Evolutionary conservation across 2,797 vertebrate species (phyloP).

Genomic region (Microchirus variegatus): DNA sequence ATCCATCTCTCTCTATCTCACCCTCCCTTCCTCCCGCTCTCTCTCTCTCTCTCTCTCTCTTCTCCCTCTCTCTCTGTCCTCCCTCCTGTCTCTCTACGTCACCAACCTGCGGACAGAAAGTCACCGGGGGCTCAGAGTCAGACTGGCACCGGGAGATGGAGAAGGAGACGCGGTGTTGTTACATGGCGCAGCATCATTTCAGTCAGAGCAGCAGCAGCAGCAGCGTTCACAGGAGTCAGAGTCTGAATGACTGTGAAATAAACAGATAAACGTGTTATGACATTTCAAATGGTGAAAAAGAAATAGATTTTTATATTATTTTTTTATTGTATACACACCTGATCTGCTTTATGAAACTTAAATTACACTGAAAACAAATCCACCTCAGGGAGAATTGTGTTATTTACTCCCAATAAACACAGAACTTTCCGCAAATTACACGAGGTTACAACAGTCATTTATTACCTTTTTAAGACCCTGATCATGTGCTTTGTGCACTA

Average conservation of each 20-base stretch:
- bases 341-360: constrained; percentile 16
- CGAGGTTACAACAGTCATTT: constrained; percentile 12
- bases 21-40: constrained; percentile 28
- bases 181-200: constrained; percentile 59
- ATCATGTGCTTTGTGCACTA: constrained; percentile 29
- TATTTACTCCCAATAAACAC: constrained; percentile 32
- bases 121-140: constrained; percentile 50
- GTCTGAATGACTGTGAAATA: too few species aligned
- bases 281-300: too few species aligned
- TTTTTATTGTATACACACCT: background rate
- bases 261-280: too few species aligned
- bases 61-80: constrained; percentile 28
- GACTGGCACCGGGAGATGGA: constrained; percentile 66
- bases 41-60: constrained; percentile 39
- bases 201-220: constrained; percentile 33
- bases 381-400: constrained; percentile 23
- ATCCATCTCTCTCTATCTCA: constrained; percentile 76
- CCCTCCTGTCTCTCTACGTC: constrained; percentile 73
- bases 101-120: constrained; percentile 78
- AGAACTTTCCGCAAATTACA: background rate
- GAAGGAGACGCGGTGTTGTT: constrained; percentile 67
- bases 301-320: constrained; percentile 9
- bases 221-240: constrained; percentile 17
- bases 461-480: background rate
- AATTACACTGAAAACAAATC: constrained; percentile 17